Conservation (phyloP, 2,888 invertebrate genomes). For the Drosophila emarginata region DNA sequence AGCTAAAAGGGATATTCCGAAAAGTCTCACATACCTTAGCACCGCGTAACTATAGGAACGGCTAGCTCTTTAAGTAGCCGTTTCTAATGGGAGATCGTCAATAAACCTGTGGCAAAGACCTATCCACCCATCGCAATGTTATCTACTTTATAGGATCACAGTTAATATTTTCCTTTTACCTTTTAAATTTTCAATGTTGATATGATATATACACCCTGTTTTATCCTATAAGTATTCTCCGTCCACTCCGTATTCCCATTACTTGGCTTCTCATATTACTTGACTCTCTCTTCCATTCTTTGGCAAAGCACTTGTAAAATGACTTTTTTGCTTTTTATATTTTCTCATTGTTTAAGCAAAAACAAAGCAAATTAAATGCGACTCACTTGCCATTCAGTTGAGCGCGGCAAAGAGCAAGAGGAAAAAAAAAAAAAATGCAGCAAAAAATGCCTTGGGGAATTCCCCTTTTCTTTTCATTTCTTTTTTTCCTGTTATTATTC, state of each 20-base stretch:
- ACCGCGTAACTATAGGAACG: too few relatives aligned
- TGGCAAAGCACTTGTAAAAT: constrained; percentile 66
- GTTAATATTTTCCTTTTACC: too few relatives aligned
- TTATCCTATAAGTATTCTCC: neutral
- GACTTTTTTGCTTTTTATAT: constrained; percentile 58
- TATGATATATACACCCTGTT: neutral
- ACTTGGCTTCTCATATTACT: neutral
- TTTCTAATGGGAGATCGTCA: too few relatives aligned
- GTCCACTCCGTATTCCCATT: too few relatives aligned
- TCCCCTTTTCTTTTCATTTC: neutral
- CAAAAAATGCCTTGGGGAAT: constrained; percentile 24
- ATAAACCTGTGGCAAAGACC: too few relatives aligned
- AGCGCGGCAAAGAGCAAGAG: constrained; percentile 55
- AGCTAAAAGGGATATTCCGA: too few relatives aligned
- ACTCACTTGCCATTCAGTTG: constrained; percentile 75
- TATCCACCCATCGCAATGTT: too few relatives aligned
- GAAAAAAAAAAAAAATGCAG: constrained; percentile 31
- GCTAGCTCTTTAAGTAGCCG: too few relatives aligned
- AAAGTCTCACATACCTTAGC: too few relatives aligned
- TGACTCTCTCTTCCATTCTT: neutral
- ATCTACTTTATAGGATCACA: too few relatives aligned
- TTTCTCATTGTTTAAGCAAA: constrained; percentile 64
- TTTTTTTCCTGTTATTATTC: constrained; percentile 32
- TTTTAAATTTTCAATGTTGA: too few relatives aligned
- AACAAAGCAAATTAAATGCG: constrained; percentile 80